These are phyloP conservation scores for Helarctos malayanus DNA, from an alignment of 2,797 vertebrate genomes.

Conservation along the genomic window DNA sequence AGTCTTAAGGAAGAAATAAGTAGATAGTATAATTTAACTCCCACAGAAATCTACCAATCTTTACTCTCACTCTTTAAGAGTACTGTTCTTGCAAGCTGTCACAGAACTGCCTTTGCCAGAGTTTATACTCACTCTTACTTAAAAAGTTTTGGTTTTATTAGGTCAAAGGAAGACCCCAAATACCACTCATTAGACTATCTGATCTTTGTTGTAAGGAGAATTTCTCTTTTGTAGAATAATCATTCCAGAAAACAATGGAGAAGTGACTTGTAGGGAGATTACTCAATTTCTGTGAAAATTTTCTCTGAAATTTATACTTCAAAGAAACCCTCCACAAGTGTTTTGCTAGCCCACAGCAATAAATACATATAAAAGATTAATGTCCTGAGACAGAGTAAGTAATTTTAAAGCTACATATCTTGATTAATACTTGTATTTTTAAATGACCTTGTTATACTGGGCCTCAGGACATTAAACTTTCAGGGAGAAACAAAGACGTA, in stretches of 20 bases:
- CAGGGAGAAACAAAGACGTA: slow-evolving; percentile 36
- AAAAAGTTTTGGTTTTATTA: not conserved
- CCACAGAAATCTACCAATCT: not conserved
- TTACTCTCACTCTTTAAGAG: not conserved
- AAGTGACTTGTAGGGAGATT: not conserved
- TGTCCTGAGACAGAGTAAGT: slow-evolving; percentile 42
- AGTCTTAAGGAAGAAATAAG: not conserved
- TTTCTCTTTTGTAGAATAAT: slow-evolving; percentile 1
- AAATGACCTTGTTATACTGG: slow-evolving; percentile 64
- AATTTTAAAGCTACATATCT: slow-evolving; percentile 67
- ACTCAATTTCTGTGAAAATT: slow-evolving; percentile 6
- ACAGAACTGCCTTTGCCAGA: not conserved
- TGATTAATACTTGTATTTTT: slow-evolving; percentile 65
- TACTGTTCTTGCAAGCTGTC: not conserved
- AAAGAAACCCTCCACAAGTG: slow-evolving; percentile 17
- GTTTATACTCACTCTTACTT: not conserved
- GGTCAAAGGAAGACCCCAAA: not conserved
- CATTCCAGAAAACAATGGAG: slow-evolving; percentile 40
- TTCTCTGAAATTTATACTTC: slow-evolving; percentile 28
- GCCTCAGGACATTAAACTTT: slow-evolving; percentile 47
- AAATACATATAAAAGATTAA: slow-evolving; percentile 65
- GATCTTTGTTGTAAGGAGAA: slow-evolving; percentile 31
- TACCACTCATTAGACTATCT: not conserved
- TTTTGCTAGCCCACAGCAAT: slow-evolving; percentile 42
- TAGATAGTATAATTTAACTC: not conserved